Evolutionary conservation across 92 coral and sea anemone genomes (phyloP).

Genomic region (Palythoa grandis): DNA sequence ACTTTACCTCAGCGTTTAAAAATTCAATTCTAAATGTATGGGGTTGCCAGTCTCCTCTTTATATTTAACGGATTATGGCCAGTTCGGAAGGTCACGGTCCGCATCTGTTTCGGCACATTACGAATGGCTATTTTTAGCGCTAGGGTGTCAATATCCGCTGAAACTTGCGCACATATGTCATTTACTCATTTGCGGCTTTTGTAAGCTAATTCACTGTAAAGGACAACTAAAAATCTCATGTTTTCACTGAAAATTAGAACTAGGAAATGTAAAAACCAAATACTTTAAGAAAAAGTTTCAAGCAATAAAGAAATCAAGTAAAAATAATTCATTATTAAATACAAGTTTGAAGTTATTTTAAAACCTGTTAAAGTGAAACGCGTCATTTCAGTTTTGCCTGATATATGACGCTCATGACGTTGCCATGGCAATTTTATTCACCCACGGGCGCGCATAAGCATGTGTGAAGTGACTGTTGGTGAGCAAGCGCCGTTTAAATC

Average conservation of each 20-base stretch:
- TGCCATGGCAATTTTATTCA: too few species aligned
- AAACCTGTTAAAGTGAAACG: neutral
- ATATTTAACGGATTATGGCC: neutral
- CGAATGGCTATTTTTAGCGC: constrained; percentile 11
- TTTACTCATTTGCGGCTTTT: neutral
- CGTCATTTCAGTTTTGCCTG: neutral
- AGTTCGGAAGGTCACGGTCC: neutral
- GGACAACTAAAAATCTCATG: neutral
- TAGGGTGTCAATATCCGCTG: constrained; percentile 4
- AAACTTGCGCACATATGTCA: neutral
- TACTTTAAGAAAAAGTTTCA: neutral
- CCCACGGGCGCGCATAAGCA: too few species aligned
- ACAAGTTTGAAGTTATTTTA: neutral
- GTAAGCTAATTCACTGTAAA: neutral
- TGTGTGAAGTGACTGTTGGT: too few species aligned
- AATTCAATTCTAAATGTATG: neutral
- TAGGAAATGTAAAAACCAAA: neutral
- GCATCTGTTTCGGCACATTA: neutral
- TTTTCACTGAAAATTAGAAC: neutral
- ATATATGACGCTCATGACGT: neutral
- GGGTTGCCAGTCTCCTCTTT: neutral
- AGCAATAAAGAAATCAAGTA: neutral
- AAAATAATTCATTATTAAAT: neutral
- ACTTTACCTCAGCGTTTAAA: neutral
- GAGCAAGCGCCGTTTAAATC: too few species aligned